A percentile compares a stretch with the other conserved stretches of the same genome.
These are phyloP conservation scores for Phrynosoma blainvillii DNA, from an alignment of 2,113 vertebrate genomes.

Conservation along the genomic window DNA sequence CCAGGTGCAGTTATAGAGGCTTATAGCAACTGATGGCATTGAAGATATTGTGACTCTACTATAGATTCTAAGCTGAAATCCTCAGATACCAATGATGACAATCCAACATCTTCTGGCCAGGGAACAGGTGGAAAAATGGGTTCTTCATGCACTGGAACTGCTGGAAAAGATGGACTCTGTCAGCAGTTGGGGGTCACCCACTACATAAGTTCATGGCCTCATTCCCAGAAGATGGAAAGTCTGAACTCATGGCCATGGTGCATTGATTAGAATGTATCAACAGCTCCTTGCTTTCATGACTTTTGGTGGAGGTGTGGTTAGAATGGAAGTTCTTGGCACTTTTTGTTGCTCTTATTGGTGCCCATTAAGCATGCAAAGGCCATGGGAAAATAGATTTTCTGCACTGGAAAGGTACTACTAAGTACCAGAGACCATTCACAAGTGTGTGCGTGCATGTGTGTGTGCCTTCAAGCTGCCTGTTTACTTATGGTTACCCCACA, in stretches of 20 bases:
- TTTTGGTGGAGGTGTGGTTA: too few species aligned
- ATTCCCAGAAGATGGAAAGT: background rate
- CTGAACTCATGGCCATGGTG: background rate
- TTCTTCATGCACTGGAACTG: background rate
- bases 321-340: too few species aligned
- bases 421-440: background rate
- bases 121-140: background rate
- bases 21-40: background rate
- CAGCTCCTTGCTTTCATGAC: background rate
- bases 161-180: background rate
- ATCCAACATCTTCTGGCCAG: background rate
- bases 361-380: background rate
- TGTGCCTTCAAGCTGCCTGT: background rate
- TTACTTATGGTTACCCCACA: too few species aligned
- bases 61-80: background rate
- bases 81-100: background rate
- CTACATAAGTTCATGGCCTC: background rate
- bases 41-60: background rate
- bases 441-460: background rate
- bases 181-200: too few species aligned
- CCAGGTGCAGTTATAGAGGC: background rate
- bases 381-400: background rate
- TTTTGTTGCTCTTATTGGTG: background rate
- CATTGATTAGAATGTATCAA: background rate
- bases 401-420: background rate